These are phyloP conservation scores for Autographa gamma DNA, from an alignment of 2,888 invertebrate genomes.

Conservation along the genomic window DNA sequence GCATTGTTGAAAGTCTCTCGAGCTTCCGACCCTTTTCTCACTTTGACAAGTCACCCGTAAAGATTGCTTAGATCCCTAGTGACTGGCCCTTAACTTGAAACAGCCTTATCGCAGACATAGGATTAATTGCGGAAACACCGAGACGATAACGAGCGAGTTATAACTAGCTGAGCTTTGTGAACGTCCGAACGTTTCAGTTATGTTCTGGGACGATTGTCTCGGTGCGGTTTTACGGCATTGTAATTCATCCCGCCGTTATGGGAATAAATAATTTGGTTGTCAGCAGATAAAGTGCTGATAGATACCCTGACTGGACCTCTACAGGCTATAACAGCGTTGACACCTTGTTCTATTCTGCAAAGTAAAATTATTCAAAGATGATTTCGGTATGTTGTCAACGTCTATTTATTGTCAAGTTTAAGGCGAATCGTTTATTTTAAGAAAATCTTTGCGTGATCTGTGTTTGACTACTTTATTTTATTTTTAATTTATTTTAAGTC, in stretches of 20 bases:
- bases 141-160: slow-evolving; percentile 83
- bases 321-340: not conserved
- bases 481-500: not conserved
- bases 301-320: slow-evolving; percentile 1
- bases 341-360: slow-evolving; percentile 4
- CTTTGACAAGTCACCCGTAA: slow-evolving; percentile 89
- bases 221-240: slow-evolving; percentile 57
- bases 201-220: slow-evolving; percentile 56
- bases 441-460: too few relatives aligned
- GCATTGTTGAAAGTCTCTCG: slow-evolving; percentile 88
- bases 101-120: slow-evolving; percentile 85
- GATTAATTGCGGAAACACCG: slow-evolving; percentile 88
- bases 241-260: slow-evolving; percentile 48
- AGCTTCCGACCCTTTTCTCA: slow-evolving; percentile 86
- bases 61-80: slow-evolving; percentile 88
- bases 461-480: too few relatives aligned
- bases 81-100: slow-evolving; percentile 86
- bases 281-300: slow-evolving; percentile 43
- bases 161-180: slow-evolving; percentile 77
- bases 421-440: too few relatives aligned
- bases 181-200: slow-evolving; percentile 61
- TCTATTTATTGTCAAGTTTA: too few relatives aligned
- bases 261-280: slow-evolving; percentile 51
- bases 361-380: too few relatives aligned
- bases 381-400: too few relatives aligned